Evolutionary conservation across 2,888 invertebrate species (phyloP).

Genomic region (Platycheirus rosarum): DNA sequence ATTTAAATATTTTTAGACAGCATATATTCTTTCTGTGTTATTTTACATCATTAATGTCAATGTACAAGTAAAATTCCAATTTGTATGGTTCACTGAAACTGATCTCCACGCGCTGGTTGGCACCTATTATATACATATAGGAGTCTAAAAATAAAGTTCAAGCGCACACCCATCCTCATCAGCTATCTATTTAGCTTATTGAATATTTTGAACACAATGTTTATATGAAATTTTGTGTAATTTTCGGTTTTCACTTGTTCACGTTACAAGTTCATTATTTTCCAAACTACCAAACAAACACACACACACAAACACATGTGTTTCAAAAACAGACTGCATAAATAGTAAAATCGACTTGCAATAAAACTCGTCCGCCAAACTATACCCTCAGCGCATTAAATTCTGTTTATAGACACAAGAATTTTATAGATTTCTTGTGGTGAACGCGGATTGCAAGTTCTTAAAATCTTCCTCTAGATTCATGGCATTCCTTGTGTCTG

Average conservation of each 20-base stretch:
- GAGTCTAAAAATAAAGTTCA: neutral
- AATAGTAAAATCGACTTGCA: no score
- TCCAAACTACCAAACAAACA: neutral
- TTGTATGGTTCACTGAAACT: neutral
- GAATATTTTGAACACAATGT: neutral
- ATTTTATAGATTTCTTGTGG: neutral
- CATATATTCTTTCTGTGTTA: no score
- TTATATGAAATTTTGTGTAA: neutral
- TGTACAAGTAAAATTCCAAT: neutral
- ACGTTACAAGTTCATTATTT: neutral
- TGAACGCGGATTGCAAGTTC: neutral
- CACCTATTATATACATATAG: no score
- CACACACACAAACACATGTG: neutral
- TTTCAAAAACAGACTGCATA: neutral
- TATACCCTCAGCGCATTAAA: neutral
- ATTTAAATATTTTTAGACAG: no score
- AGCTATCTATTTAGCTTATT: neutral
- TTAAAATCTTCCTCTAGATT: neutral
- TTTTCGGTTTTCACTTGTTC: neutral
- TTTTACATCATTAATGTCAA: no score
- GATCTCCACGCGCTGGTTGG: neutral
- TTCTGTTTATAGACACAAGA: neutral
- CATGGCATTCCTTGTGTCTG: neutral
- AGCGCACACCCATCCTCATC: neutral
- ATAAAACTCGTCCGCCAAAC: neutral